Evolutionary conservation across 2,888 invertebrate species (phyloP).

Genomic region (Ophraella communa): DNA sequence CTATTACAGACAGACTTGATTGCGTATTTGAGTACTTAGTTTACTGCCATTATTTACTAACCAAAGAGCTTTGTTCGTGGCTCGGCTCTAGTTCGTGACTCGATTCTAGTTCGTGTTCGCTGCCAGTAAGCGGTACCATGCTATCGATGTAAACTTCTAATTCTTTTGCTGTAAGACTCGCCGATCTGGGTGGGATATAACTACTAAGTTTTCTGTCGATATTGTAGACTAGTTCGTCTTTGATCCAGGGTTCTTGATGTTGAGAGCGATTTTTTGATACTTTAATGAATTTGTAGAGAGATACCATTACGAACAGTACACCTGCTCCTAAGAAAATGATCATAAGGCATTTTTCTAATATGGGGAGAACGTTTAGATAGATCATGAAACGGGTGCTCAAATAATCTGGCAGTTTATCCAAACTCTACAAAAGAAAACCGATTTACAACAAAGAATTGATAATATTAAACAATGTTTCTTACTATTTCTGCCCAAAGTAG

Average conservation of each 20-base stretch:
- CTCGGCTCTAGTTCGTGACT: not conserved
- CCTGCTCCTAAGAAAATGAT: conserved; percentile 64
- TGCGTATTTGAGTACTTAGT: not conserved
- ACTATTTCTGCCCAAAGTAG: conserved; percentile 91
- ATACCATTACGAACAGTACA: conserved; percentile 62
- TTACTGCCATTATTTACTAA: not conserved
- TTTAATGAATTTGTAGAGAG: conserved; percentile 56
- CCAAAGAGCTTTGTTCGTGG: not conserved
- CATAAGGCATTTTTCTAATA: conserved; percentile 65
- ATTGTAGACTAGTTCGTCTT: conserved; percentile 47
- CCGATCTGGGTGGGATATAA: conserved; percentile 50
- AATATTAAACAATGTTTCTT: conserved; percentile 62
- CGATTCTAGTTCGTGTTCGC: not conserved
- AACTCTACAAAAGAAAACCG: conserved; percentile 65
- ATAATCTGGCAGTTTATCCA: conserved; percentile 70
- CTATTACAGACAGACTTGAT: not conserved
- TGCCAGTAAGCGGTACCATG: conserved; percentile 23
- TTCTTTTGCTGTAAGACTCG: conserved; percentile 51
- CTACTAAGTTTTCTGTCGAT: conserved; percentile 51
- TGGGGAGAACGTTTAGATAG: conserved; percentile 76
- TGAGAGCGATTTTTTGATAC: conserved; percentile 35
- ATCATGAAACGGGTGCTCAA: conserved; percentile 72
- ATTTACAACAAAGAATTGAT: not conserved
- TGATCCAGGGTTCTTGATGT: conserved; percentile 48
- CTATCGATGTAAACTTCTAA: conserved; percentile 51